A percentile compares a stretch with the other conserved stretches of the same genome.
phyloP scores from a whole-genome alignment of 2,113 vertebrate genomes.

The Malurus melanocephalus region DNA sequence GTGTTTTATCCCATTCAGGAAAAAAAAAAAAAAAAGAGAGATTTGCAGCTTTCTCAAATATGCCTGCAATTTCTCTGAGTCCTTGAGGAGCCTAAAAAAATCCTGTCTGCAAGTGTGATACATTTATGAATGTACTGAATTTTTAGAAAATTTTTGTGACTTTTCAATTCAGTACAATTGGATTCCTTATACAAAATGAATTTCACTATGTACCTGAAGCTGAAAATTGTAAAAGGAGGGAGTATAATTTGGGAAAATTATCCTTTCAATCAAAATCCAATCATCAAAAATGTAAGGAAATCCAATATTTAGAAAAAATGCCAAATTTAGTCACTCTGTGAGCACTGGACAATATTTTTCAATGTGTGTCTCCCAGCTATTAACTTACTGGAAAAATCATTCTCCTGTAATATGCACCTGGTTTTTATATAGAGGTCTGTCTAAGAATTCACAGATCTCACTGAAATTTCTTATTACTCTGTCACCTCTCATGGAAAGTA shows the following conservation, averaged over 20 bases:
- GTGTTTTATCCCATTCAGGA: background rate
- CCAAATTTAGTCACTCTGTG: background rate
- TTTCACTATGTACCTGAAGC: background rate
- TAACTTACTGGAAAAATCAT: background rate
- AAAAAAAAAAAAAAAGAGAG: background rate
- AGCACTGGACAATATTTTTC: background rate
- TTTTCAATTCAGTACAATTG: background rate
- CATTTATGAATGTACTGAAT: background rate
- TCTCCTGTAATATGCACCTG: background rate
- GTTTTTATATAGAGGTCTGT: background rate
- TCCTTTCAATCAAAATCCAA: background rate
- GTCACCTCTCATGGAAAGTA: background rate
- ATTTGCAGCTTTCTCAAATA: background rate
- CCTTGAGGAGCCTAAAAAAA: background rate
- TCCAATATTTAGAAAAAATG: background rate
- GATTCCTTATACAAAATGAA: background rate
- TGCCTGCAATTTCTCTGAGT: background rate
- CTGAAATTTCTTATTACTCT: background rate
- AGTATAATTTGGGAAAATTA: conserved; percentile 1
- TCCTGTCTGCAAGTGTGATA: background rate
- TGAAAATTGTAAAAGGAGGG: background rate
- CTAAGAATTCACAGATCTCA: background rate
- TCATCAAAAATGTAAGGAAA: background rate
- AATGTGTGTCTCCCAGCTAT: background rate
- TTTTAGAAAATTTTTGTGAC: background rate